Evolutionary conservation across 2,113 vertebrate genomes (phyloP).

Genomic region (Amblyornis subalaris): DNA sequence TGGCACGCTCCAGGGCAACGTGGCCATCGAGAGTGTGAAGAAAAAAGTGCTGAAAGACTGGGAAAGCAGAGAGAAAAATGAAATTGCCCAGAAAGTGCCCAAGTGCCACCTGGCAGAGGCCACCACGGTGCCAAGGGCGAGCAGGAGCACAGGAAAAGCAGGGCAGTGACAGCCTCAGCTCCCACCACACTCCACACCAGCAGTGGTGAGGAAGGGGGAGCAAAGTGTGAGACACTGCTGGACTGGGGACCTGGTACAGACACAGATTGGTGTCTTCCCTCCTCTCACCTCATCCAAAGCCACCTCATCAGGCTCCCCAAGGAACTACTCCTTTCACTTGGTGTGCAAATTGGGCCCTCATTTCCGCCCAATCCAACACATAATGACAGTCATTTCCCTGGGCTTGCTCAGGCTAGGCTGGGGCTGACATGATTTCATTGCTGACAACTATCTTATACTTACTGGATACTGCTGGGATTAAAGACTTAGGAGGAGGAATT

Average conservation of each 20-base stretch:
- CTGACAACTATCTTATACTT: conserved; percentile 23
- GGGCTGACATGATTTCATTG: not conserved
- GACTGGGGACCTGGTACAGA: not conserved
- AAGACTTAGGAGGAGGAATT: conserved; percentile 1
- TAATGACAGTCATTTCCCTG: conserved; percentile 32
- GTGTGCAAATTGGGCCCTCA: not conserved
- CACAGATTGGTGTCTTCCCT: not conserved
- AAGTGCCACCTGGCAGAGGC: not conserved
- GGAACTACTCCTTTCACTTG: not conserved
- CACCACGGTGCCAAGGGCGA: not conserved
- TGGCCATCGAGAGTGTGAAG: not conserved
- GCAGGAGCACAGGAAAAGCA: not conserved
- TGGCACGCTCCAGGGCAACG: accelerated
- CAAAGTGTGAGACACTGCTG: not conserved
- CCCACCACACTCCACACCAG: accelerated
- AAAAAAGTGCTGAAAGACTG: not conserved
- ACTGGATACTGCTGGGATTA: conserved; percentile 9
- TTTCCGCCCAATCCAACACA: not conserved
- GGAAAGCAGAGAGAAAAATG: not conserved
- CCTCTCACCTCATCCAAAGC: not conserved
- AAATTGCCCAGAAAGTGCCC: not conserved
- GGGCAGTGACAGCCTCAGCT: not conserved
- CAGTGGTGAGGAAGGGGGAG: accelerated
- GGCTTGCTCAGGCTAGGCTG: not conserved
- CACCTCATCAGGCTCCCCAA: not conserved